Conservation (phyloP, 2,113 vertebrate genomes). For the Poicephalus gulielmi region DNA sequence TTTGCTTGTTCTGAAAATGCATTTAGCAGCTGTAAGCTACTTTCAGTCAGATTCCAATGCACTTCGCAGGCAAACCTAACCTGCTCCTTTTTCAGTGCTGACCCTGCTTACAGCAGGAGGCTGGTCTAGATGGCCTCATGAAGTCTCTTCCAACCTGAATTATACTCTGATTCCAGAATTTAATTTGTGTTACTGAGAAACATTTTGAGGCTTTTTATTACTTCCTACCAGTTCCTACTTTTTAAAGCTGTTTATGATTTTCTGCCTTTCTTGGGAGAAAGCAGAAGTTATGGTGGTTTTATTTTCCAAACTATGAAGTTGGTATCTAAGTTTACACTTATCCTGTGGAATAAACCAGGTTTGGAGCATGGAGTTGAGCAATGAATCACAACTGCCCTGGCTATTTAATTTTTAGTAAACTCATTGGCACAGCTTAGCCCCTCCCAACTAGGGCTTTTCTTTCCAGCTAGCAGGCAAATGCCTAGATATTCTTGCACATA, state of each 20-base stretch:
- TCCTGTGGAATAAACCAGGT: background rate
- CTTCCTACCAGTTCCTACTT: background rate
- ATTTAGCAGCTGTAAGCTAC: background rate
- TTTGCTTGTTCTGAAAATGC: background rate
- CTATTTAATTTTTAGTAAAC: background rate
- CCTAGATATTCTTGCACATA: background rate
- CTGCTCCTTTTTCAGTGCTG: background rate
- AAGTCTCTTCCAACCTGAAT: background rate
- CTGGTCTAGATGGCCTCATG: background rate
- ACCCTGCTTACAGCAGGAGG: background rate
- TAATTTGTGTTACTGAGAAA: background rate
- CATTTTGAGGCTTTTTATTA: background rate
- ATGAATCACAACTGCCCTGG: background rate
- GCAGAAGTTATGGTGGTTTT: background rate
- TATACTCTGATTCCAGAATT: background rate
- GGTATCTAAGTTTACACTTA: background rate
- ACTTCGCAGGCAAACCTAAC: background rate
- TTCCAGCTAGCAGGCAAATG: background rate
- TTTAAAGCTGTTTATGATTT: background rate
- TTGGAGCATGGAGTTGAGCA: background rate
- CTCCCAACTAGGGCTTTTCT: background rate
- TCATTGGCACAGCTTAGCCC: background rate
- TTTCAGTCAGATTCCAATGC: background rate
- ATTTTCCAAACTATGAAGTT: background rate
- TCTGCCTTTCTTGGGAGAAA: background rate